These are phyloP conservation scores for Caenorhabditis angaria DNA, from an alignment of 2,888 invertebrate species.

Conservation along the genomic window DNA sequence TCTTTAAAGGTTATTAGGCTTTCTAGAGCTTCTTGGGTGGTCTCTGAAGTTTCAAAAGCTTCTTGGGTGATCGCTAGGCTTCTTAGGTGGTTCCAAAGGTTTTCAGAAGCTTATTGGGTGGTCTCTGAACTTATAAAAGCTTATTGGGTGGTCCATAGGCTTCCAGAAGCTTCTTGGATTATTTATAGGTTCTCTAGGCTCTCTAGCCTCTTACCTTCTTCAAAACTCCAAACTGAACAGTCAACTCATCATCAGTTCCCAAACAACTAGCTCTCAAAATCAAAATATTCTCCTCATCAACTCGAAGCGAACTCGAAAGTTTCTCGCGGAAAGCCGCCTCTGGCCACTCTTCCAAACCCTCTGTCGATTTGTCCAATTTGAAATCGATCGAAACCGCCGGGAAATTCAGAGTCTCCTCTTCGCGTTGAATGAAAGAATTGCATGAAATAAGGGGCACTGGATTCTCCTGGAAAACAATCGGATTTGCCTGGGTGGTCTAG, in stretches of 20 bases:
- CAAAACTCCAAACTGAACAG: constrained; percentile 62
- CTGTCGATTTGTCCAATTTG: constrained; percentile 39
- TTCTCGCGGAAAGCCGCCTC: constrained; percentile 48
- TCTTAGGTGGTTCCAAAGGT: too few species aligned
- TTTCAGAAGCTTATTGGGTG: too few species aligned
- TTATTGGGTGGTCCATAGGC: too few species aligned
- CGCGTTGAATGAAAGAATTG: constrained; percentile 51
- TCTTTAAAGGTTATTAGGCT: too few species aligned
- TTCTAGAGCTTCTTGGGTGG: neutral
- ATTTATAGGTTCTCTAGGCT: too few species aligned
- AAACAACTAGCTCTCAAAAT: constrained; percentile 59
- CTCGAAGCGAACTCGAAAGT: constrained; percentile 46
- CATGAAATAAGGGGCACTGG: constrained; percentile 57
- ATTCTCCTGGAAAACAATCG: constrained; percentile 35
- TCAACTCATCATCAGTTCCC: constrained; percentile 51
- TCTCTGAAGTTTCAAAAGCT: neutral
- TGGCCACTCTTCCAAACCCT: constrained; percentile 47
- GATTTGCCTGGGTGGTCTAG: neutral
- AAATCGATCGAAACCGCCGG: constrained; percentile 59
- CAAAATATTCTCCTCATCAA: constrained; percentile 57
- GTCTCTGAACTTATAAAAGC: too few species aligned
- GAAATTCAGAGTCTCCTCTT: constrained; percentile 54
- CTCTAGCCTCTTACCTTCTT: constrained; percentile 38
- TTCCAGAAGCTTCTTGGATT: neutral
- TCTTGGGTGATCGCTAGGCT: too few species aligned